Base-by-base conservation (phyloP, 2,888 invertebrate species). In the Caenorhabditis parvicauda region DNA sequence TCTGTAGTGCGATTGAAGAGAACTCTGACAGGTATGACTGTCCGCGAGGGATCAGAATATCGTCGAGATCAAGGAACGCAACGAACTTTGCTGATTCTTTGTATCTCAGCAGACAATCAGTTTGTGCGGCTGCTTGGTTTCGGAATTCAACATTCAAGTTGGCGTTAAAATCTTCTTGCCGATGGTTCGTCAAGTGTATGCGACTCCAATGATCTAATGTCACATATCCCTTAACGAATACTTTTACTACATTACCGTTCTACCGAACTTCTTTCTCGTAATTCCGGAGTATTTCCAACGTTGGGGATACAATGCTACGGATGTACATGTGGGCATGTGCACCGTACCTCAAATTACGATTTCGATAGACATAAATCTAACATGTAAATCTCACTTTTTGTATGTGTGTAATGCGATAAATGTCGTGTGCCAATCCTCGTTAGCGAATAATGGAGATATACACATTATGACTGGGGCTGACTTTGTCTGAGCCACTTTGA, bases 91-190 rank as follows among this genome's bases (percentile, higher is more conserved):
- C 25, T 0, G 64, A 27, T 49, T 64, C 64, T 53, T 66, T 70
- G 42, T 67, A 61, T 43, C 61, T 55, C 25, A 70, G 48, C 19
- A 70, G 49, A 50, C 70, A 70, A 32, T 70, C 67, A 3, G 70
- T 67, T 28, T 70, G 70, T 0, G 67, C 63, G 1, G 67, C 67
- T 3, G 67, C 67, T 27, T 70, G 70, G 48, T 51, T 70, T 37
- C 70, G 37, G 29, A 70, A 70, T 52, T 70, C 70, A 17, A 70
- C 62, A 24, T 65, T 65, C n/a, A 67, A 37, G 35, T 70, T 70
- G 19, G 70, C 67, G 45, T 70, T 65, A 49, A 70, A 65, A 28
- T 65, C 59, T 17, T 58, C 29, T 27, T 59, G 53, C 17, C 56
- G 44, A 25, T 62, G 50, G 35, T 54, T 64, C 17, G 48, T 39